Evolutionary conservation across 2,888 invertebrate genomes (phyloP).

Genomic region (Ernsta delagoae): DNA sequence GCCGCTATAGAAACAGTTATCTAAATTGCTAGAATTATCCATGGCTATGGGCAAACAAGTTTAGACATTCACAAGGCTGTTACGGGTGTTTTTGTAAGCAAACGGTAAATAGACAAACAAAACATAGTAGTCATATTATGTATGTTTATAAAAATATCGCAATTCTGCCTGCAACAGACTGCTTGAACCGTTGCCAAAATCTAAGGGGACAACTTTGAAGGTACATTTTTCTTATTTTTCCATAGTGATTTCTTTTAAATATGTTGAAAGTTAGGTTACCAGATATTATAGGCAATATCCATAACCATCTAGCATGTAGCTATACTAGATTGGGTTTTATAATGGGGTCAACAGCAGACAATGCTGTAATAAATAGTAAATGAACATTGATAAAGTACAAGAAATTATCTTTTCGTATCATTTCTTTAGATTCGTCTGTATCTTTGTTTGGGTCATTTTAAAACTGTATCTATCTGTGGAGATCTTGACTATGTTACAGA

Average conservation of each 20-base stretch:
- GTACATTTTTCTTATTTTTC: conserved; percentile 4
- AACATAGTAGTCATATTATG: conserved; percentile 2
- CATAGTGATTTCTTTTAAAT: too few species aligned
- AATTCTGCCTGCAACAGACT: background rate
- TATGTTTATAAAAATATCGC: background rate
- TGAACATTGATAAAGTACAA: too few species aligned
- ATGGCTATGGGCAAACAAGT: conserved; percentile 50
- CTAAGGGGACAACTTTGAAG: background rate
- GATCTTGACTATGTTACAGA: too few species aligned
- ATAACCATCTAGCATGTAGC: too few species aligned
- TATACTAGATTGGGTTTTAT: too few species aligned
- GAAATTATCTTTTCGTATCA: too few species aligned
- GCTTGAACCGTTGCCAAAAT: conserved; percentile 29
- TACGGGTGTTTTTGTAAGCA: conserved; percentile 44
- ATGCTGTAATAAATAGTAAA: too few species aligned
- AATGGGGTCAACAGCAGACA: too few species aligned
- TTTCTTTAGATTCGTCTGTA: background rate
- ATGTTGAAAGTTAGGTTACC: too few species aligned
- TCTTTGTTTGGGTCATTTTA: too few species aligned
- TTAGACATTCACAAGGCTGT: conserved; percentile 48
- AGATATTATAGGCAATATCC: too few species aligned
- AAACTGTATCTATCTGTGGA: too few species aligned
- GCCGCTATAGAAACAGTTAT: conserved; percentile 39
- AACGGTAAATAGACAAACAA: conserved; percentile 16
- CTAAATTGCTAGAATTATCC: conserved; percentile 44